Percentiles rank a stretch among this genome's conserved stretches.
These are phyloP conservation scores for Acestrorhynchus altus DNA, from an alignment of 2,797 vertebrate genomes.

Conservation along the genomic window DNA sequence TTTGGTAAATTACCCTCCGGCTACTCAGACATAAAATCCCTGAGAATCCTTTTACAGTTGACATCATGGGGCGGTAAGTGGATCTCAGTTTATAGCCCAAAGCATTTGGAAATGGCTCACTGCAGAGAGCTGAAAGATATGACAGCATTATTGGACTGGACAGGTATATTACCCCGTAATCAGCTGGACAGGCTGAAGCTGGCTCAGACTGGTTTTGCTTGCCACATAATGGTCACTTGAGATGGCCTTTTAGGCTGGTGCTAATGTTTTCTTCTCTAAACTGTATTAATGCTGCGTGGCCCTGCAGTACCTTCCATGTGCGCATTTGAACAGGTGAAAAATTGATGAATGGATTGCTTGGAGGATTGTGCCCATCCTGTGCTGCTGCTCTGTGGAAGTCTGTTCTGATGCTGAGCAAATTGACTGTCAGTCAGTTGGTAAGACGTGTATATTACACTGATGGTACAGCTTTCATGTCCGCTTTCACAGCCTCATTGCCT, in stretches of 20 bases:
- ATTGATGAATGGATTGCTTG: neutral
- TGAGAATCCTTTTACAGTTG: conserved; percentile 12
- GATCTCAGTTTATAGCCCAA: conserved; percentile 17
- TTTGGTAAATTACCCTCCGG: conserved; percentile 15
- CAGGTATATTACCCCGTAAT: conserved; percentile 25
- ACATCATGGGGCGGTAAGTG: conserved; percentile 15
- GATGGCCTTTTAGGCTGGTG: neutral
- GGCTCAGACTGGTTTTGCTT: conserved; percentile 8
- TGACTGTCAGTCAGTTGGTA: neutral
- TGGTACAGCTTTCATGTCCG: neutral
- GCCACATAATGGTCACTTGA: neutral
- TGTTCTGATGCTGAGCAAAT: neutral
- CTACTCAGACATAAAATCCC: neutral
- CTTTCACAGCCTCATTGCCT: neutral
- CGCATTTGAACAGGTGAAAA: neutral
- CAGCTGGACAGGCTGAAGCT: conserved; percentile 13
- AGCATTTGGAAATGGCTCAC: conserved; percentile 13
- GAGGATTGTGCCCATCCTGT: neutral
- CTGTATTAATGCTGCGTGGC: neutral
- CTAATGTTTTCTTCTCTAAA: neutral
- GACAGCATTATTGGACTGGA: conserved; percentile 16
- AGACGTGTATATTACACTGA: neutral
- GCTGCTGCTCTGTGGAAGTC: neutral
- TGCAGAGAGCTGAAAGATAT: conserved; percentile 14
- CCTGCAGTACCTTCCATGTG: conserved; percentile 26